Evolutionary conservation across 1,140 invertebrate genomes (phyloP).

Genomic region (Lutraria rhynchaena): DNA sequence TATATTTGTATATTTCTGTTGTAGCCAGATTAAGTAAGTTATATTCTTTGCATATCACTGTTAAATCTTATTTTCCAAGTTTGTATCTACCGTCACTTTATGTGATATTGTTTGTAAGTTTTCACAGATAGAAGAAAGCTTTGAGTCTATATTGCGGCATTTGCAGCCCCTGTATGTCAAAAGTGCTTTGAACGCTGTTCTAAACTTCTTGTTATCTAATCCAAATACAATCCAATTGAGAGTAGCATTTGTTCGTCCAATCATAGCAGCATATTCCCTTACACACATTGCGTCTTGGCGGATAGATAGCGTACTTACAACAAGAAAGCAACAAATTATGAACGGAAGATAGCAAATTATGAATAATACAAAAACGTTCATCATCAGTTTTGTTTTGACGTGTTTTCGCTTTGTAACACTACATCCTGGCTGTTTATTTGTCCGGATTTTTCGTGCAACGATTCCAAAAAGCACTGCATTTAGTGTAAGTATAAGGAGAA

Average conservation of each 20-base stretch:
- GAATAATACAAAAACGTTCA: constrained; percentile 2
- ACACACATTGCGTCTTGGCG: neutral
- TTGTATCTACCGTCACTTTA: too few relatives aligned
- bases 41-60: too few relatives aligned
- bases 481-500: neutral
- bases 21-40: too few relatives aligned
- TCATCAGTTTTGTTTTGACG: constrained; percentile 11
- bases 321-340: constrained; percentile 2
- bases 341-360: constrained; percentile 15
- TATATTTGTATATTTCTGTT: too few relatives aligned
- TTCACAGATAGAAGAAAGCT: too few relatives aligned
- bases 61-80: too few relatives aligned
- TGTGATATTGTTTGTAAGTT: too few relatives aligned
- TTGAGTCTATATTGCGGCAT: too few relatives aligned
- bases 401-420: neutral
- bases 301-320: neutral
- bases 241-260: neutral
- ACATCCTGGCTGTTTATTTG: neutral
- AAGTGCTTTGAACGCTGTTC: constrained; percentile 22
- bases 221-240: constrained; percentile 43
- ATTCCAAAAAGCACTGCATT: neutral
- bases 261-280: constrained; percentile 1
- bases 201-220: constrained; percentile 37
- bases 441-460: constrained; percentile 4
- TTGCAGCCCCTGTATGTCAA: too few relatives aligned